Base-by-base conservation (phyloP, 2,113 vertebrate genomes). In the Syngnathus typhle region DNA sequence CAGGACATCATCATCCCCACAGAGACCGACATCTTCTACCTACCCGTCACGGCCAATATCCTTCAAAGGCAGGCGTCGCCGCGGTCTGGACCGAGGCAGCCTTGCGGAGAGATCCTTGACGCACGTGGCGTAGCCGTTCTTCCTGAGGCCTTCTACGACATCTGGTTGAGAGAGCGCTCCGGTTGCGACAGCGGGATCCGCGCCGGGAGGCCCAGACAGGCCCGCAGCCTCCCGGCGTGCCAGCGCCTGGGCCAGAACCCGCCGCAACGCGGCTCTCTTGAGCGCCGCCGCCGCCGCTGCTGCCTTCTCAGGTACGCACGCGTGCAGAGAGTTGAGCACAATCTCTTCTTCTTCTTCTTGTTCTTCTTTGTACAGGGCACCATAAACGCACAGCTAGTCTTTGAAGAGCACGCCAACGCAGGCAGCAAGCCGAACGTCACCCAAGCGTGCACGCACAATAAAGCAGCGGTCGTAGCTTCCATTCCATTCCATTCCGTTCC, bases 31-130 rank as follows among this genome's bases (percentile, higher is more conserved):
- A 88, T 89, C 59, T 76, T 96, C 38, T 86, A 92, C 76, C 88
- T 98, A 67, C 93, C 94, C 0, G 92, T 95, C 81, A 91, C 85
- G 79, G 95, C 94, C 76, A 93, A 98, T 96, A 98, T 98, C 95
- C 93, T 95, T 93, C 49, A 32, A 32, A 32, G 27, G 27, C 27
- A 32, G 3, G 6, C 11, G 11, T 47, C 6, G 5, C 44, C 15
- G 16, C 16, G 13, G 5, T 46, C 15, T 46, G 4, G 13, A 46
- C 44, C 15, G 13, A 46, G 44, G 44, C 44, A 55, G 12, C 10
- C n/a, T 12, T 38, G 32, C 16, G 19, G 16, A 2, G 18, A 16
- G 36, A 6, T 23, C 85, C 92, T 95, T 95, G 91, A 91, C 67
- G 27, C 27, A 32, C 27, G 3, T 49, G 1, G 19, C 79, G 70